Percentiles rank a stretch among this genome's conserved stretches.
phyloP scores from a whole-genome alignment of 2,113 vertebrate species.

The Scomber scombrus region DNA sequence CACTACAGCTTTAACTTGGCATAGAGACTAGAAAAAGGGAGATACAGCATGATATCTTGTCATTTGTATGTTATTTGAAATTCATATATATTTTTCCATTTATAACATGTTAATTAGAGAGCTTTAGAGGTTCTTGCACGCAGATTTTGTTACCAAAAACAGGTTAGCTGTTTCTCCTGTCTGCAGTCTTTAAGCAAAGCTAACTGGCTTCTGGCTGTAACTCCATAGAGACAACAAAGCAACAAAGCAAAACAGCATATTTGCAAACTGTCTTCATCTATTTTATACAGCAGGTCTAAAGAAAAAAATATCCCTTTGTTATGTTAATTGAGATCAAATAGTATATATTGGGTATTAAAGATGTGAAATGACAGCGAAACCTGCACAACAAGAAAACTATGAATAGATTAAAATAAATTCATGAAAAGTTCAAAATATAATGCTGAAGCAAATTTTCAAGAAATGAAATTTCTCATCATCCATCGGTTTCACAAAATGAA shows the following conservation, averaged over 20 bases:
- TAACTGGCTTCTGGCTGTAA: not conserved
- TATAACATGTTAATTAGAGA: too few species aligned
- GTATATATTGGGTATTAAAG: not conserved
- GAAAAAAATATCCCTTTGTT: not conserved
- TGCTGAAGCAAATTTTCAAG: not conserved
- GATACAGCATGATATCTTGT: too few species aligned
- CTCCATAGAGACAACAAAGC: not conserved
- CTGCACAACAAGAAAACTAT: not conserved
- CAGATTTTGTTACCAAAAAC: too few species aligned
- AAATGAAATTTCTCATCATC: slow-evolving; percentile 9
- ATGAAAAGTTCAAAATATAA: slow-evolving; percentile 6
- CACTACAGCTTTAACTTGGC: too few species aligned
- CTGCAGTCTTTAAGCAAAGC: not conserved
- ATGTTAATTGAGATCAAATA: not conserved
- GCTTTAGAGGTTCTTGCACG: not conserved
- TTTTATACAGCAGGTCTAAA: not conserved
- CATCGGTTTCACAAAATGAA: not conserved
- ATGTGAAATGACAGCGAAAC: not conserved
- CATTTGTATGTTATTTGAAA: too few species aligned
- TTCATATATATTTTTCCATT: too few species aligned
- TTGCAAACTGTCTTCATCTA: not conserved
- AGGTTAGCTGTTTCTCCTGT: not conserved
- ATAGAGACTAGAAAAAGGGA: too few species aligned
- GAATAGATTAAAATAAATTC: slow-evolving; percentile 3
- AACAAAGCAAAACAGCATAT: not conserved